phyloP scores from a whole-genome alignment of 2,113 vertebrate species.

The Drymodes brunneopygia region DNA sequence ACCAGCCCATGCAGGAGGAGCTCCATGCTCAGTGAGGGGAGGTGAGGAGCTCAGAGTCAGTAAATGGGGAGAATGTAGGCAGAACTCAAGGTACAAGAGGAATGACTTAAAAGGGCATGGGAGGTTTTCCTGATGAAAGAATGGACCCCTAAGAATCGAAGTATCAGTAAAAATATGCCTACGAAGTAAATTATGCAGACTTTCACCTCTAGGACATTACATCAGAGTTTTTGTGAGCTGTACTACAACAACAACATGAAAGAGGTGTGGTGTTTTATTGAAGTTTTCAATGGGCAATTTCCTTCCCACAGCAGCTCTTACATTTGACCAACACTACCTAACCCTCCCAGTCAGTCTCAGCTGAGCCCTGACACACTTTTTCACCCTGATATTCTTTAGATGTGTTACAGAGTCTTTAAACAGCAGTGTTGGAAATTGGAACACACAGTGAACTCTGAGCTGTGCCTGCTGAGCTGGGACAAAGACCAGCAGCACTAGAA shows the following conservation, averaged over 20 bases:
- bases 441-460: neutral
- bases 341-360: neutral
- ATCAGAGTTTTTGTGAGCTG: neutral
- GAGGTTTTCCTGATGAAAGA: neutral
- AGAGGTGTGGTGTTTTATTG: neutral
- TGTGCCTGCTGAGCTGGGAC: neutral
- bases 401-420: neutral
- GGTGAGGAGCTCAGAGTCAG: neutral
- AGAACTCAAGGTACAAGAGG: neutral
- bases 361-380: neutral
- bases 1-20: neutral
- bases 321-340: too few relatives aligned
- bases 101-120: neutral
- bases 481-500: neutral
- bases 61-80: neutral
- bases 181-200: neutral
- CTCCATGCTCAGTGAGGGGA: neutral
- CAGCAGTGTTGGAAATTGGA: neutral
- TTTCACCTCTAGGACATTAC: neutral
- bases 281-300: neutral
- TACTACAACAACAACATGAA: neutral
- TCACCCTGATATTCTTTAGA: neutral
- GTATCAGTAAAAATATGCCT: neutral
- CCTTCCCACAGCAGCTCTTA: neutral
- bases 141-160: neutral